These are phyloP conservation scores for Aporophyla lueneburgensis DNA, from an alignment of 2,888 invertebrate species.

Conservation along the genomic window DNA sequence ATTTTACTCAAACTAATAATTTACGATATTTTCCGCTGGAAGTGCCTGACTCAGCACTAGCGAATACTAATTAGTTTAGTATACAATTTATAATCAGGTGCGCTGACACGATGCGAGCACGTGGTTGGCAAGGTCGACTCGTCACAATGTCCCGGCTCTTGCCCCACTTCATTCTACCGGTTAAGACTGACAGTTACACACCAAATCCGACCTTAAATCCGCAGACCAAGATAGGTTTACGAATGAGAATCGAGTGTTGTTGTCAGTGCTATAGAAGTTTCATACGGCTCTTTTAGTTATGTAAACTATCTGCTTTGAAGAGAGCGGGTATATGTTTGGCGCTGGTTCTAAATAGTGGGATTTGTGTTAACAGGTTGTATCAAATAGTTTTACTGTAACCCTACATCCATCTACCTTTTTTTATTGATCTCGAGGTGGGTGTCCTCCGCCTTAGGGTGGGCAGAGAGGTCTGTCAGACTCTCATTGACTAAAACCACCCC, in stretches of 20 bases:
- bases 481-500: too few species aligned
- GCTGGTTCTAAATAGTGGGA: neutral
- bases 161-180: conserved; percentile 63
- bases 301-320: conserved; percentile 72
- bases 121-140: conserved; percentile 82
- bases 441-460: too few species aligned
- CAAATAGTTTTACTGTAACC: too few species aligned
- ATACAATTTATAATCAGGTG: conserved; percentile 54
- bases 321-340: conserved; percentile 22
- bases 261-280: conserved; percentile 23
- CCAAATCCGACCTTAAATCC: conserved; percentile 47
- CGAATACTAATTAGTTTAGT: conserved; percentile 33
- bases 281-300: conserved; percentile 68
- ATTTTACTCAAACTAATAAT: conserved; percentile 10
- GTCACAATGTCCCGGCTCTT: conserved; percentile 68
- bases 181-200: conserved; percentile 25
- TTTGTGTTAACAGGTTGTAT: neutral
- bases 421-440: too few species aligned
- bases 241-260: conserved; percentile 28
- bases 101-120: conserved; percentile 76
- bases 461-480: too few species aligned
- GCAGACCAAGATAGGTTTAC: conserved; percentile 4
- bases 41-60: conserved; percentile 33
- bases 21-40: conserved; percentile 27
- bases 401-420: too few species aligned